Percentiles rank a stretch among this genome's conserved stretches.
Conservation (phyloP, 35 echinoderm and acorn worm genomes). For the Holothuria glaberrima region DNA sequence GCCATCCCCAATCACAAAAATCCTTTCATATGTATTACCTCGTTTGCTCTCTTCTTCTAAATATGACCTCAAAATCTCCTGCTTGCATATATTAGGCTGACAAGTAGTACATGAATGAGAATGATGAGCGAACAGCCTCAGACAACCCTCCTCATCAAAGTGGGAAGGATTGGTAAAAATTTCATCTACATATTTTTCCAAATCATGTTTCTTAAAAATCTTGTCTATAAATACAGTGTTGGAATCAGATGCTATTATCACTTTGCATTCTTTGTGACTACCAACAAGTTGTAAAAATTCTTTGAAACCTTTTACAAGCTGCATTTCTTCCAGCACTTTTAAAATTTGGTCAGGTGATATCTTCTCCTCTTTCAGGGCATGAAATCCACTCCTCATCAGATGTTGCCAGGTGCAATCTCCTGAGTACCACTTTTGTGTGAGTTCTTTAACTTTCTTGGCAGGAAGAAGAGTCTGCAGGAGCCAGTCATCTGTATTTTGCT, state of each 20-base stretch:
- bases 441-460: conserved; percentile 17
- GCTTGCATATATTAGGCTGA: conserved; percentile 64
- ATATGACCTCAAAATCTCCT: conserved; percentile 27
- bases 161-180: conserved; percentile 62
- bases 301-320: conserved; percentile 37
- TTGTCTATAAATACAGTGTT: conserved; percentile 61
- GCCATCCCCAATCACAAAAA: conserved; percentile 64
- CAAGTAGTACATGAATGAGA: conserved; percentile 51
- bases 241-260: conserved; percentile 63
- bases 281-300: conserved; percentile 27
- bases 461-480: conserved; percentile 29
- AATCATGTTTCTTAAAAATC: conserved; percentile 9
- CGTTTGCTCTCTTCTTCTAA: background rate
- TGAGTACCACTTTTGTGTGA: background rate
- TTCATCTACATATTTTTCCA: background rate
- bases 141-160: conserved; percentile 44
- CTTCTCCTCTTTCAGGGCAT: conserved; percentile 20
- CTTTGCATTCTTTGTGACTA: background rate
- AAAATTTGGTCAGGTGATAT: conserved; percentile 38
- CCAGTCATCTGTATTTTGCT: conserved; percentile 52
- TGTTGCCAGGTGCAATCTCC: conserved; percentile 10
- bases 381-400: conserved; percentile 44
- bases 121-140: conserved; percentile 49
- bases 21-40: conserved; percentile 14
- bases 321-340: conserved; percentile 17